Percentiles rank a stretch among this genome's conserved stretches.
Conservation (phyloP, 2,113 vertebrate species). For the Alectura lathami region DNA sequence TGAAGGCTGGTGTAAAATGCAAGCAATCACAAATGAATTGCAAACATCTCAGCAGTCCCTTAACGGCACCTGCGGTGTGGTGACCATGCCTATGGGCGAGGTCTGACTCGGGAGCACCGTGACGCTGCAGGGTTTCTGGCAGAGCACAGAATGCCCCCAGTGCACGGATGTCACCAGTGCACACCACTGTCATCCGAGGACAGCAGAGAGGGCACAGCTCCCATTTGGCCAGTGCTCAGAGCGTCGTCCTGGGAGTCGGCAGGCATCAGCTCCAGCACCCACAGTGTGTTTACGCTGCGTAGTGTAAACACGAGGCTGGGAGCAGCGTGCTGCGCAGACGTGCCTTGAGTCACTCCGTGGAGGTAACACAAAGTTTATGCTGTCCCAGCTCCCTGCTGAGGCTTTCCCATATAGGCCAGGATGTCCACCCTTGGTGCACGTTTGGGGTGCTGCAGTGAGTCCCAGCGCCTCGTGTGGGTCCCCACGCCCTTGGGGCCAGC, state of each 20-base stretch:
- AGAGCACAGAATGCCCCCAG: background rate
- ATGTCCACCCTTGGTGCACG: rapidly evolving
- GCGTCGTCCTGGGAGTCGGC: background rate
- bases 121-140: background rate
- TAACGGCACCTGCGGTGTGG: background rate
- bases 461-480: rapidly evolving
- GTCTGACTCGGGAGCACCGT: background rate
- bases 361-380: background rate
- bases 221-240: background rate
- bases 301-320: background rate
- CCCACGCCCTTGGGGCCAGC: rapidly evolving
- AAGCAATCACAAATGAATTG: background rate
- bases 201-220: background rate
- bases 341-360: background rate
- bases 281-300: background rate
- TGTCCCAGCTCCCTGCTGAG: background rate
- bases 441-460: background rate
- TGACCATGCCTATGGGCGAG: background rate
- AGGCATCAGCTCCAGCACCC: background rate
- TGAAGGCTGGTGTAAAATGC: background rate
- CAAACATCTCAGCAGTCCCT: background rate
- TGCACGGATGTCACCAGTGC: rapidly evolving
- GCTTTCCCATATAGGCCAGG: background rate
- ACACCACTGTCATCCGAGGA: rapidly evolving
- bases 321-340: background rate